Conservation (phyloP, 2,888 invertebrate genomes). For the Itoplectis maculator region DNA sequence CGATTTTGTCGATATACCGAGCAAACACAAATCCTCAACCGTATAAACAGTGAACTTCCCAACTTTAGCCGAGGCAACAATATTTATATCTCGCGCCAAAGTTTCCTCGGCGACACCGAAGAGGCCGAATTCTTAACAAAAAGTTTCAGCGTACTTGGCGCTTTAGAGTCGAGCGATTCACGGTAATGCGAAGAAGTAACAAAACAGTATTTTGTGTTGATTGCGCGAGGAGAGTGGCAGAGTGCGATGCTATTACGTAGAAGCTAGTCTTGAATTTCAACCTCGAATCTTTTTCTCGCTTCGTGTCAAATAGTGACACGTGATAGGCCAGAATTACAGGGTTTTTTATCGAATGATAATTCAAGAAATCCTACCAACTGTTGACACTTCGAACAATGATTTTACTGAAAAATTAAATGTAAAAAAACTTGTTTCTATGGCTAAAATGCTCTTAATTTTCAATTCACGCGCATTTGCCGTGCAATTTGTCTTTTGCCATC, state of each 20-base stretch:
- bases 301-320: not conserved
- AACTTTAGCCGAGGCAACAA: conserved; percentile 25
- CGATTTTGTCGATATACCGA: conserved; percentile 22
- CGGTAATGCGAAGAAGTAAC: conserved; percentile 42
- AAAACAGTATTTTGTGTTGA: conserved; percentile 47
- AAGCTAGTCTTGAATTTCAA: conserved; percentile 23
- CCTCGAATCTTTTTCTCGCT: conserved; percentile 43
- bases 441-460: too few species aligned
- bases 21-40: conserved; percentile 12
- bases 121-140: conserved; percentile 33
- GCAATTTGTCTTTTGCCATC: not conserved
- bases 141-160: conserved; percentile 35
- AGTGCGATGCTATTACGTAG: not conserved
- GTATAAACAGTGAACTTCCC: not conserved
- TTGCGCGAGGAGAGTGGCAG: conserved; percentile 24
- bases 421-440: too few species aligned
- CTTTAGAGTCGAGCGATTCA: conserved; percentile 24
- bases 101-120: not conserved
- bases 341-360: too few species aligned
- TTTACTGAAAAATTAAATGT: too few species aligned
- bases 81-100: conserved; percentile 40
- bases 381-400: too few species aligned
- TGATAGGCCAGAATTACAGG: too few species aligned
- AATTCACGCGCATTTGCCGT: too few species aligned
- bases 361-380: too few species aligned